Evolutionary conservation across 2,797 vertebrate genomes (phyloP), one percentile per base, ranked within the genome.

Genomic region (Chrysocyon brachyurus): DNA sequence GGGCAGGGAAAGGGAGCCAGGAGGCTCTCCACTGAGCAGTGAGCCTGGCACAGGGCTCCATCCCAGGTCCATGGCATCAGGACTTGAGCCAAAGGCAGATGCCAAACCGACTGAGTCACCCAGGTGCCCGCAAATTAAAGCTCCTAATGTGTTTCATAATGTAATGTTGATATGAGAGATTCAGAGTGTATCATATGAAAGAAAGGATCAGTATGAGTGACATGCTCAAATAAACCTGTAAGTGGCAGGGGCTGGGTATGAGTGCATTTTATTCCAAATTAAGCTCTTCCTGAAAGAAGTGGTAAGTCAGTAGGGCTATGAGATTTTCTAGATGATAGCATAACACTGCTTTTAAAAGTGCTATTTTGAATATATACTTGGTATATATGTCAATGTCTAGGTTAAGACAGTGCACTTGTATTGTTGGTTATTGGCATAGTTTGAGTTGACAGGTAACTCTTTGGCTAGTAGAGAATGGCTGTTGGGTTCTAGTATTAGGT

Each of bases 381-480:
- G 40, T 64, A 0, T 72, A 21, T 77, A 8, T 63, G 24, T 93
- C 70, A 52, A 6, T 54, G 56, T 92, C 66, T 79, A 68, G 22
- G 63, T 96, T 68, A 64, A 91, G 83, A 40, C 61, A 59, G 19
- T 33, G 19, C 12, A 3, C 79, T 78, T 52, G 24, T 57, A 52
- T 12, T 46, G 2, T 96, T 94, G 64, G 64, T 72, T 88, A 31
- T 49, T 93, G 46, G 49, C 63, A 19, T 63, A 63, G 46, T 66
- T 95, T 66, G n/a, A 59, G 73, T 90, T 96, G 91, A 92, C 91
- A 57, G 86, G 63, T 83, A 90, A 82, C 26, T 75, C 75, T 72
- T 82, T 31, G 54, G 33, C 9, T 94, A 70, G 57, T 89, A 93
- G 66, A 64, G 31, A 78, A 61, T 46, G 40, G 52, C 40, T 87